Conservation (phyloP, 1,140 invertebrate genomes). For the Delia radicum region DNA sequence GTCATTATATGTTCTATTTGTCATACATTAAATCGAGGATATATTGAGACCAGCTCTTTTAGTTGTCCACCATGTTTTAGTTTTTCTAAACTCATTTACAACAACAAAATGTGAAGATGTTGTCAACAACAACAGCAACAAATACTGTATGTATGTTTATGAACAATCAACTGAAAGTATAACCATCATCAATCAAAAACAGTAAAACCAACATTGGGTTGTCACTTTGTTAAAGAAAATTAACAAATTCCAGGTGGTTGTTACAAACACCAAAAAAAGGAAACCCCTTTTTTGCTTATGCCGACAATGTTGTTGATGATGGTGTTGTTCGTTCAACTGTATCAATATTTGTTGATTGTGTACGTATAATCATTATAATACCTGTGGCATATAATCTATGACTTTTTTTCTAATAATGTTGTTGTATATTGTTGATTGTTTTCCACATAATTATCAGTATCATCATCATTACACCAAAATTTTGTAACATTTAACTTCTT, state of each 20-base stretch:
- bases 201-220: neutral
- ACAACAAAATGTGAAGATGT: neutral
- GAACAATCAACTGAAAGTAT: neutral
- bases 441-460: neutral
- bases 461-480: no score
- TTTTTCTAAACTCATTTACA: neutral
- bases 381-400: neutral
- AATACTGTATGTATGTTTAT: neutral
- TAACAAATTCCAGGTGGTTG: no score
- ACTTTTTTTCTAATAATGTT: neutral
- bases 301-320: neutral
- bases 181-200: neutral
- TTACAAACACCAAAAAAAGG: no score
- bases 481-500: neutral
- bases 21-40: neutral
- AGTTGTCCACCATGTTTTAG: neutral
- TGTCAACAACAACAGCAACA: neutral
- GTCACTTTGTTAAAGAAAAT: no score
- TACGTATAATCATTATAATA: neutral
- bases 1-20: constrained; percentile 37
- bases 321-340: neutral
- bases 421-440: neutral
- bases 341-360: neutral
- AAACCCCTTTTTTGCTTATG: neutral
- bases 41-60: neutral